phyloP scores from a whole-genome alignment of 2,113 vertebrate genomes.

The Passer domesticus region DNA sequence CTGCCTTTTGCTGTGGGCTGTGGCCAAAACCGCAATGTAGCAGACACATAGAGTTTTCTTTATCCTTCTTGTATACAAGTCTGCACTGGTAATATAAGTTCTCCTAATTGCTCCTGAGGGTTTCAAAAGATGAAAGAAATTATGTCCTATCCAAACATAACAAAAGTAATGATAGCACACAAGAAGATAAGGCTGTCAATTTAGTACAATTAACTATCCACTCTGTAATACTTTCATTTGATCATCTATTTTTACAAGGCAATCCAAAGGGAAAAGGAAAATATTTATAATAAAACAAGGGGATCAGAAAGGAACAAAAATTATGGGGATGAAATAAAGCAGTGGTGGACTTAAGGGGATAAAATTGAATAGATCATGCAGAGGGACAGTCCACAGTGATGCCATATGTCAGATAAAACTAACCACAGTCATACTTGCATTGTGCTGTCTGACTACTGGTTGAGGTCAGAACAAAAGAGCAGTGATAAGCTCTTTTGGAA shows the following conservation, averaged over 20 bases:
- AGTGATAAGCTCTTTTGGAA: background rate
- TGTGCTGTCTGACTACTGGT: background rate
- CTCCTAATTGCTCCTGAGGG: background rate
- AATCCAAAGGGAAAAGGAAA: background rate
- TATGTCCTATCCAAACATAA: background rate
- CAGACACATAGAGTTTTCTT: background rate
- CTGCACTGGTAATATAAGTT: background rate
- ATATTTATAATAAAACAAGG: background rate
- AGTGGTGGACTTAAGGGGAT: background rate
- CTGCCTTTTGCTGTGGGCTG: background rate
- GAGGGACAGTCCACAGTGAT: background rate
- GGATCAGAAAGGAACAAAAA: background rate
- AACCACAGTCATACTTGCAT: rapidly evolving
- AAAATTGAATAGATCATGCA: background rate
- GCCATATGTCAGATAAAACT: background rate
- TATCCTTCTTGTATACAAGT: background rate
- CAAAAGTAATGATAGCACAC: background rate
- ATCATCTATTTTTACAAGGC: background rate
- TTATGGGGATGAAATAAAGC: background rate
- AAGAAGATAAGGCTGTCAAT: background rate
- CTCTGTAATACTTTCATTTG: background rate
- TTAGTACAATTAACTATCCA: background rate
- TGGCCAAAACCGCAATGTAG: background rate
- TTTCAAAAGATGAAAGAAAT: slow-evolving; percentile 1
- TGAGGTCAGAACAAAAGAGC: background rate